Base-by-base conservation (phyloP, 2,113 vertebrate species). In the Carassius carassius region DNA sequence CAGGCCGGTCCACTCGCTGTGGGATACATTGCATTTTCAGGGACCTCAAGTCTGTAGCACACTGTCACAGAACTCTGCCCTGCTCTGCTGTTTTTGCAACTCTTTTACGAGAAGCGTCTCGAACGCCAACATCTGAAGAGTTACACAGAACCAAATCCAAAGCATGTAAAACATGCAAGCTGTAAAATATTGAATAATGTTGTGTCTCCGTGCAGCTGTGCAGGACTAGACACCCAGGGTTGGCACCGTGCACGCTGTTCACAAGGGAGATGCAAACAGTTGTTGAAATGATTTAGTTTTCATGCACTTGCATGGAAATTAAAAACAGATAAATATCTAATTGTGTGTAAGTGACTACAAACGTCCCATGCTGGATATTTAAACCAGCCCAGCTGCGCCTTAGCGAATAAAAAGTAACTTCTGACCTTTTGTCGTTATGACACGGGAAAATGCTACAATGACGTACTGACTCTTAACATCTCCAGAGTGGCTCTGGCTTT, bases 21-120 rank as follows among this genome's bases (percentile, higher is more conserved):
- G 54, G 75, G 78, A 67, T 14, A 29, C 32, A 19, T 12, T 35
- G 32, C 5, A 4, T 17, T 78, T 49, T 76, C 72, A 58, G 84
- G 56, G 19, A 99, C 97, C 96, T 91, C 96, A 94, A 5, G 96
- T 95, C 75, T 91, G 92, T 67, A 99, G 95, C 84, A 97, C 85
- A 75, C 91, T 95, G 62, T 98, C 97, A 78, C 97, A 99, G 89
- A 97, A 96, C 87, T 93, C 92, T 12, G 93, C 94, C 0, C 89
- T 90, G 81, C 90, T 94, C 79, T 98, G 97, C 87, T 99, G 97
- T 78, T 90, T 91, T 91, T 96, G 95, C 82, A 99, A 94, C 83
- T 96, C 92, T 29, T 87, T 65, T 17, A 95, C 78, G 11, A 95
- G 90, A 29, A 92, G 82, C n/a, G 81, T 78, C 86, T 93, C 88